These are phyloP conservation scores for Corythornis leucogaster DNA, from an alignment of 2,797 vertebrate genomes.

Conservation along the genomic window DNA sequence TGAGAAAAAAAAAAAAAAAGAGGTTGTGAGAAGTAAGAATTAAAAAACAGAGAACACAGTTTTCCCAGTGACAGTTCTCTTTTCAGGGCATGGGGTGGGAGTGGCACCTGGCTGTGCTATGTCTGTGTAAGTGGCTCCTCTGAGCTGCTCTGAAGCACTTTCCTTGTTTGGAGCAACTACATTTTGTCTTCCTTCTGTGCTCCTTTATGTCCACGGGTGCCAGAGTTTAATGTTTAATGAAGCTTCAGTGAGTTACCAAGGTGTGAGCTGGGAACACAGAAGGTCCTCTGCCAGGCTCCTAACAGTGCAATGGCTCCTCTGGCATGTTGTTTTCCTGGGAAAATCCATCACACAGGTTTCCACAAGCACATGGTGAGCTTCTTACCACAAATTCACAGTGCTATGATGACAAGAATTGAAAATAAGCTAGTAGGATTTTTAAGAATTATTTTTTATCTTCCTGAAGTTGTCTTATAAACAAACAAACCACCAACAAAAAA, in stretches of 20 bases:
- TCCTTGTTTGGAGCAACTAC: background rate
- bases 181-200: background rate
- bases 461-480: background rate
- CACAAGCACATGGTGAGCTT: accelerated
- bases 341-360: background rate
- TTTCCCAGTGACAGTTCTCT: slow-evolving; percentile 29
- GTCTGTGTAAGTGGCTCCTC: background rate
- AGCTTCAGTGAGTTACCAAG: accelerated
- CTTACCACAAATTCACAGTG: background rate
- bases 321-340: background rate
- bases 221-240: accelerated
- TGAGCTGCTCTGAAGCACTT: background rate
- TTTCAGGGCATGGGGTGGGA: background rate
- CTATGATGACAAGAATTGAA: background rate
- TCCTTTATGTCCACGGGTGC: background rate
- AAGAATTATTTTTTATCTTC: background rate
- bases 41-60: background rate
- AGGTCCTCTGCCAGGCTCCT: background rate
- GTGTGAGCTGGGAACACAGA: background rate
- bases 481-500: background rate
- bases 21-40: background rate
- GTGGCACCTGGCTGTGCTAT: background rate
- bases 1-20: background rate
- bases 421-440: background rate
- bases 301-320: background rate